phyloP scores from a whole-genome alignment of 1,140 invertebrate species.

The Penaeus japonicus region DNA sequence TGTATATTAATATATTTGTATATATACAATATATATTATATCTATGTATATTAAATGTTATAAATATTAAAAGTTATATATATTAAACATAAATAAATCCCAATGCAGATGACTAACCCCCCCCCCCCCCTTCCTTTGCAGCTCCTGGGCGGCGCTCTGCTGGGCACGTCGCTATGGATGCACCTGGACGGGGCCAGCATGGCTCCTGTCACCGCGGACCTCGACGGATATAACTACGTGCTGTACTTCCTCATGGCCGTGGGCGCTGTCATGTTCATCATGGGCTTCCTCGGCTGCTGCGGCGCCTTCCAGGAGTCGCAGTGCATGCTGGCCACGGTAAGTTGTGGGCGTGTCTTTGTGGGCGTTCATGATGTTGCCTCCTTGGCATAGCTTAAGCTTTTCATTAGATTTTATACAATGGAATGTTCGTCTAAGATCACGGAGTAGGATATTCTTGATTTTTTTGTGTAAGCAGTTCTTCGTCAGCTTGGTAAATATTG shows the following conservation, averaged over 20 bases:
- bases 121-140: constrained; percentile 67
- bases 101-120: neutral
- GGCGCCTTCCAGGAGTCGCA: constrained; percentile 87
- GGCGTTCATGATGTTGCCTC: neutral
- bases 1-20: no score
- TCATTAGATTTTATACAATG: no score
- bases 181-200: constrained; percentile 78
- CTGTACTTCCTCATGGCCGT: constrained; percentile 79
- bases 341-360: constrained; percentile 49
- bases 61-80: no score
- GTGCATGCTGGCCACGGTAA: constrained; percentile 84
- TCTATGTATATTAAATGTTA: no score
- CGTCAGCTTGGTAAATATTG: no score
- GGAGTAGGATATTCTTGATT: no score
- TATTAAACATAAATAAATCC: neutral
- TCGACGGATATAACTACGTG: constrained; percentile 75
- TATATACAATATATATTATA: no score
- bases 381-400: no score
- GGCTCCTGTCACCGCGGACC: constrained; percentile 74
- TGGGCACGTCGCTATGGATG: constrained; percentile 78
- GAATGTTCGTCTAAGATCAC: no score
- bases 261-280: constrained; percentile 81
- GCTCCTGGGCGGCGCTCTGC: constrained; percentile 75
- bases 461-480: no score
- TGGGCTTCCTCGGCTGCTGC: constrained; percentile 90